A percentile compares a stretch with the other conserved stretches of the same genome.
These are phyloP conservation scores for Clupea harengus DNA, from an alignment of 2,113 vertebrate species.

Conservation along the genomic window DNA sequence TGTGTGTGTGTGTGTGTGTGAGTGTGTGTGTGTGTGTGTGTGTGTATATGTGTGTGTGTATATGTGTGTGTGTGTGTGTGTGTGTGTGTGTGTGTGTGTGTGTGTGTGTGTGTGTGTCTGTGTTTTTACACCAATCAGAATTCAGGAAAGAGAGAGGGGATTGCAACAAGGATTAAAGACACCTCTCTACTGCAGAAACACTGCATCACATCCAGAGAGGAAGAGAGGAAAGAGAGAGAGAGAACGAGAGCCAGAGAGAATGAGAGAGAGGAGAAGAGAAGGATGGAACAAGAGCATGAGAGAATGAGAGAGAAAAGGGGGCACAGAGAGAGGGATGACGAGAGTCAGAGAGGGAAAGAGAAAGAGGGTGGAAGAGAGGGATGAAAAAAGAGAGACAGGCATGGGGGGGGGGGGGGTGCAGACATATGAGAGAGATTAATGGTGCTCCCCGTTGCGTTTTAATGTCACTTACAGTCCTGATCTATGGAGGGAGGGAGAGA, in stretches of 20 bases:
- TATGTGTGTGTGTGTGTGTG: neutral
- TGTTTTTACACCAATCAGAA: conserved; percentile 2
- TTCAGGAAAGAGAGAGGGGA: neutral
- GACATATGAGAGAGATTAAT: conserved; percentile 34
- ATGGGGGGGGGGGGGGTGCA: neutral
- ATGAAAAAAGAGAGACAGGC: neutral
- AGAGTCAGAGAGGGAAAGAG: neutral
- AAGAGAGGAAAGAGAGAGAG: conserved; percentile 2
- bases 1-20: neutral
- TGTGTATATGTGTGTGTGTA: neutral
- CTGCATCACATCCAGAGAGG: conserved; percentile 15
- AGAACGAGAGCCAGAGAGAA: neutral
- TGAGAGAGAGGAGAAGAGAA: neutral
- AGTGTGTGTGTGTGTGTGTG: neutral
- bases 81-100: neutral
- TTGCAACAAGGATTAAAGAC: conserved; percentile 19
- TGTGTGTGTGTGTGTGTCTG: neutral
- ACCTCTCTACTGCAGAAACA: conserved; percentile 24
- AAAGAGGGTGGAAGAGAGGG: neutral
- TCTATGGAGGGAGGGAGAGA: neutral
- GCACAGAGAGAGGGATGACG: neutral
- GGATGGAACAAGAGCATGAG: neutral
- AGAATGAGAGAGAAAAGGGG: neutral
- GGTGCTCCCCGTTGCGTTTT: conserved; percentile 32
- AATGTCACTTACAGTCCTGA: conserved; percentile 40